Evolutionary conservation across 2,888 invertebrate genomes (phyloP), one percentile per base, ranked within the genome.

Genomic region (Archips xylosteana): DNA sequence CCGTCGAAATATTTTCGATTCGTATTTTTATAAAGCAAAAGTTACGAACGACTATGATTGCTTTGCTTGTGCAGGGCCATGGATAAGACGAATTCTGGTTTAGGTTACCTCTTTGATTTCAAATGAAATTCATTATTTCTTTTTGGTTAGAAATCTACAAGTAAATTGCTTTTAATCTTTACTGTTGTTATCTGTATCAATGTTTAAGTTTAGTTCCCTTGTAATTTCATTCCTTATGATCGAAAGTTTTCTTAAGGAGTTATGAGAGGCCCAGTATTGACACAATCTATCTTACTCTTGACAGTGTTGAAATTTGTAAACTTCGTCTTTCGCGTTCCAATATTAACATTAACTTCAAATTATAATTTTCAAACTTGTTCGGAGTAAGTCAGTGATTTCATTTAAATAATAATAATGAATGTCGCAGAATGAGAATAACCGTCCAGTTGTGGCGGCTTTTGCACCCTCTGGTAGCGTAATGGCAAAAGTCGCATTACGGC

Each of bases 11-110:
- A 94, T 93, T 94, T 94, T 94, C 92, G 92, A 94, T 93, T 94
- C 92, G 94, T 94, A 92, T 94, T 94, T 94, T 94, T 93, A 92
- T 93, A 93, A 92, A 91, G 90, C 92, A 92, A 92, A 92, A 91
- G 90, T 92, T 92, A 91, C 92, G 94, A 94, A 92, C 87, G 94
- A 91, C 84, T 85, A 86, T 83, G 90, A 87, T 89, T 86, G 94
- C 94, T 94, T 94, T 92, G 94, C 94, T 94, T 94, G 89, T 86
- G 92, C 92, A 89, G 92, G 92, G 93, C 93, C 92, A 84, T 85
- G 84, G 85, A 86, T 84, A 82, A 83, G 85, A 84, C 81, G 78
- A 80, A 76, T 80, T 80, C 61, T 69, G 74, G 70, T 32, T 74
- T 74, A 61, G 36, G 64, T 74, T 74, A 23, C n/a, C 57, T 51